These are phyloP conservation scores for Latrodectus elegans DNA, from an alignment of 2,888 invertebrate genomes.

Conservation along the genomic window DNA sequence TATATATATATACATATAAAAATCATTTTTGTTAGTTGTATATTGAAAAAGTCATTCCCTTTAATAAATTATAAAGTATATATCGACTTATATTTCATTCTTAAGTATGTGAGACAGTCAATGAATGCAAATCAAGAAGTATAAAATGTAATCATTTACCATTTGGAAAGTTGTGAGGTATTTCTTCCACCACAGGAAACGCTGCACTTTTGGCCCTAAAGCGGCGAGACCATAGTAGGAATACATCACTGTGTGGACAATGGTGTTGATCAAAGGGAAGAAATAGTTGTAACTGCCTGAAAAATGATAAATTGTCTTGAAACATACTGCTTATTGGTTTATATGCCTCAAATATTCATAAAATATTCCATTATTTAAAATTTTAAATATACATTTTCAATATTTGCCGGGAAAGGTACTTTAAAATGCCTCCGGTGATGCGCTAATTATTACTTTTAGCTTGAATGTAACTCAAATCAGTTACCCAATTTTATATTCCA, in stretches of 20 bases:
- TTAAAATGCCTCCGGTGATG: too few species aligned
- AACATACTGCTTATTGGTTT: neutral
- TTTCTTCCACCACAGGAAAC: conserved; percentile 77
- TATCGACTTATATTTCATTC: neutral
- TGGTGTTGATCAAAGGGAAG: conserved; percentile 75
- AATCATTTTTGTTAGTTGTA: too few species aligned
- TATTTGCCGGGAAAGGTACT: too few species aligned
- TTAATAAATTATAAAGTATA: neutral
- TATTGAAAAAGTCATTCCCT: neutral
- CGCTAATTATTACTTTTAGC: too few species aligned
- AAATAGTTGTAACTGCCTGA: conserved; percentile 77
- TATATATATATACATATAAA: too few species aligned
- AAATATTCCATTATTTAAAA: neutral
- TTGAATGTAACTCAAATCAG: too few species aligned
- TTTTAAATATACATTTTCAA: too few species aligned
- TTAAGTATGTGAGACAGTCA: too few species aligned
- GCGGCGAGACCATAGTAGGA: conserved; percentile 76
- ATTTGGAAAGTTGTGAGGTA: conserved; percentile 77
- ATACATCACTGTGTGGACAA: conserved; percentile 76
- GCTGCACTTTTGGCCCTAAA: conserved; percentile 75
- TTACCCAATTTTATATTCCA: too few species aligned
- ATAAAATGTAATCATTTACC: conserved; percentile 72
- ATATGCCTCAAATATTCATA: neutral
- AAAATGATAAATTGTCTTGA: conserved; percentile 69
- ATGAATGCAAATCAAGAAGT: too few species aligned